Percentiles rank a stretch among this genome's conserved stretches.
These are phyloP conservation scores for Chalcis sispes DNA, from an alignment of 2,888 invertebrate species.

Conservation along the genomic window DNA sequence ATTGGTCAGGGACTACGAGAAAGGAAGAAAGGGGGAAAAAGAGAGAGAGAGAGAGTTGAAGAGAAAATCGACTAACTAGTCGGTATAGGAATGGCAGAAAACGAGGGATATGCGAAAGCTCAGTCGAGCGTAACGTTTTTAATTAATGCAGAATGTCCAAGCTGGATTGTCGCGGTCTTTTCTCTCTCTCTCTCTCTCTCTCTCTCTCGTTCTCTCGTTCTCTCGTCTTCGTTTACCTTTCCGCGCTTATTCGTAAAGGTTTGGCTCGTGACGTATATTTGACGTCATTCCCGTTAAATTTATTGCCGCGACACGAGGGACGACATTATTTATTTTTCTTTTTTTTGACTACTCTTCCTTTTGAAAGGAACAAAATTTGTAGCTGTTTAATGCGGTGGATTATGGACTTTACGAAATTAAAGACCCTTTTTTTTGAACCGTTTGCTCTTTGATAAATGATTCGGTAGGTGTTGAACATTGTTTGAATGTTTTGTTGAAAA, in stretches of 20 bases:
- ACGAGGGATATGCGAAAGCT: too few species aligned
- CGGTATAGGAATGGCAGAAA: too few species aligned
- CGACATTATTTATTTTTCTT: too few species aligned
- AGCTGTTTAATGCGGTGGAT: neutral
- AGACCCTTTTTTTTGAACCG: neutral
- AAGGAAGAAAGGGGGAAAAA: too few species aligned
- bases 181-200: too few species aligned
- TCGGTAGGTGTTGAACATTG: neutral
- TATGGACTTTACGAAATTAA: neutral
- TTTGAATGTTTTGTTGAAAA: too few species aligned
- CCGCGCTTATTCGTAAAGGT: neutral
- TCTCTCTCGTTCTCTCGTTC: too few species aligned
- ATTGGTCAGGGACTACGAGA: too few species aligned
- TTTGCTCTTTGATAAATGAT: neutral
- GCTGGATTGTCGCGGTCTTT: neutral
- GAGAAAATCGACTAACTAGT: too few species aligned
- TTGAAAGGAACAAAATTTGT: neutral
- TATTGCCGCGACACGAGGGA: neutral
- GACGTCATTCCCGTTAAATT: constrained; percentile 14
- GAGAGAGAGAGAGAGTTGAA: too few species aligned
- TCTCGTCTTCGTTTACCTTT: too few species aligned
- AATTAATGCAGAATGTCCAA: constrained; percentile 24
- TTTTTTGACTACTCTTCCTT: too few species aligned
- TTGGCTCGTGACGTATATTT: neutral
- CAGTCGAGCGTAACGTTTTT: neutral